phyloP scores from a whole-genome alignment of 2,113 vertebrate species.

The Menura novaehollandiae region DNA sequence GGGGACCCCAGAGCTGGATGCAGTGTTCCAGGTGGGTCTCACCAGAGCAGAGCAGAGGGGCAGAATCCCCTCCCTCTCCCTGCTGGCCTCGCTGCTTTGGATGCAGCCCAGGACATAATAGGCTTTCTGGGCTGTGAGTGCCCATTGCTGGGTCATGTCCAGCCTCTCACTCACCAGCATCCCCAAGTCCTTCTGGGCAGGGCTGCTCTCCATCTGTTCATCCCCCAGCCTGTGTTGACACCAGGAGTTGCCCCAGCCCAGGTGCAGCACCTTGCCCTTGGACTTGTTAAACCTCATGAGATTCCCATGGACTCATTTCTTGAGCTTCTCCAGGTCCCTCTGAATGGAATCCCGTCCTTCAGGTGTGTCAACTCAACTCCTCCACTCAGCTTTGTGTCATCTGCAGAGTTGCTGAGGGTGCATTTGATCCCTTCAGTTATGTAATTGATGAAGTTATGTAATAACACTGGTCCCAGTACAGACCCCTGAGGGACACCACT shows the following conservation, averaged over 20 bases:
- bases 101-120: background rate
- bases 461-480: background rate
- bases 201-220: accelerated
- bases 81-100: background rate
- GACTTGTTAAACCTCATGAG: background rate
- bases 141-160: background rate
- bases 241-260: accelerated
- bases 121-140: background rate
- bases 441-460: background rate
- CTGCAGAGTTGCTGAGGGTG: background rate
- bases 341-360: background rate
- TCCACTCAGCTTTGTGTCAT: background rate
- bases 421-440: background rate
- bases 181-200: accelerated
- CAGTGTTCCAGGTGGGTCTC: background rate
- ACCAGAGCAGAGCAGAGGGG: background rate
- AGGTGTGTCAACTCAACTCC: background rate
- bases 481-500: background rate
- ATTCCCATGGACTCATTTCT: no score
- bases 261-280: no score
- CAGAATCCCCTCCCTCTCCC: background rate
- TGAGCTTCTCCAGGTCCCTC: background rate
- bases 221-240: accelerated
- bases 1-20: background rate
- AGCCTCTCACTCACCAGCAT: background rate